Evolutionary conservation across 30 jellyfish, hydroid and myxozoan species (phyloP), one percentile per base, ranked within the genome.

Genomic region (Nemopilema nomurai): DNA sequence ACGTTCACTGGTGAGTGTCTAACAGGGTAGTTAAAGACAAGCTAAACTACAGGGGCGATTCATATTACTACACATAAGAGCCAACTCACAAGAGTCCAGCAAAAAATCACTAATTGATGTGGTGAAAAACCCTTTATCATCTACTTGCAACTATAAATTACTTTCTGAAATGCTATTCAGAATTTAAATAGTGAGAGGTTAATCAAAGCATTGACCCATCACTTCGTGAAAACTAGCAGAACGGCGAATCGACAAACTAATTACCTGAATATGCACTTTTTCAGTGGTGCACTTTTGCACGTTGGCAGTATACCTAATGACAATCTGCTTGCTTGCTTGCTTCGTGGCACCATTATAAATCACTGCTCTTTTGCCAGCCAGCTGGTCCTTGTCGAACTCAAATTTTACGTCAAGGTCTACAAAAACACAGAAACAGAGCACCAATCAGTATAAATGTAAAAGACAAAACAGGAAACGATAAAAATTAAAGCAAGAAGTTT

Each of bases 301-400:
- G 26, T 51, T 74, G 13, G 28, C 26, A 3, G 18, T 22, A 19
- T 23, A 83, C 1, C 0, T 51, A 67, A 71, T 20, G 28, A 71
- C 21, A 1, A 1, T 0, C 19, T 83, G 67, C 20, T 51, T 73
- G 17, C 57, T 41, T 1, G 81, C 26, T 29, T 18, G 28, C 29
- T 8, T 33, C 19, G 23, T 41, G n/a, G 86, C 0, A 18, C 87
- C 86, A 57, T 51, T 32, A 16, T 71, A 25, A 21, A 73, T 17
- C 22, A 83, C 18, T 27, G 92, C 92, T 18, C 92, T 79, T 28
- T 83, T 83, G 33, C 86, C 92, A 9, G 86, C 92, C 0, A 72
- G 63, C 65, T 83, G 92, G 51, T 83, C 86, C 65, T 73, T 83
- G 67, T 83, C 92, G 32, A 83, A 62, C 22, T 69, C 83, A 67